Evolutionary conservation across 2,888 invertebrate genomes (phyloP), one percentile per base, ranked within the genome.

Genomic region (Hyposoter dolosus): DNA sequence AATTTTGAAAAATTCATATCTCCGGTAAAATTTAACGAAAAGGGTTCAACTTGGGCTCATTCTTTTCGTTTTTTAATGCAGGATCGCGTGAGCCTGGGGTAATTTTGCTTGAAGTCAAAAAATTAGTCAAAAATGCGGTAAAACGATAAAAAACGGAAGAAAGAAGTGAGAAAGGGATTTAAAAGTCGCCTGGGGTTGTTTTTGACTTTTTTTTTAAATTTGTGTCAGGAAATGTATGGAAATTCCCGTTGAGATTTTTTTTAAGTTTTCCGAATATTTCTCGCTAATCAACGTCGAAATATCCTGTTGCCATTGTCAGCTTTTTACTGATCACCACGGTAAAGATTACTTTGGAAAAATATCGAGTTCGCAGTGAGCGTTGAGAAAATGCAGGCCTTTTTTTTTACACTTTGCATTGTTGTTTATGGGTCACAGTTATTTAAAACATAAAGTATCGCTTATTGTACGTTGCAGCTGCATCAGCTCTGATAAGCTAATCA

Each of bases 401-500:
- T 53, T 53, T 53, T 19, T n/a, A 19, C 9, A n/a, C 3, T 53
- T 53, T 1, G 19, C 19, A 53, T 50, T 50, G 17, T 19, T 19
- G 19, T 23, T 56, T 28, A 23, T 28, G 23, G 12, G 23, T 28
- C 23, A 60, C 40, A 40, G 40, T 40, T 60, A 50, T 50, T 50
- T 50, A n/a, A n/a, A 0, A 50, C 47, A 6, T 4, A 6, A 50
- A 50, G 5, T n/a, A n/a, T 50, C 17, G 47, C 47, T 50, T n/a
- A 50, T 50, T n/a, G 28, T 7, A 28, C 56, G 56, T 60, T 60
- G 28, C 5, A 60, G 56, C 56, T 60, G 56, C 56, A 60, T 60
- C 23, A 60, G 56, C 56, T 9, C 56, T 23, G 56, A 60, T 60
- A 60, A 60, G 56, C 56, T 60, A 60, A 60, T 60, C 56, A 60